A percentile compares a stretch with the other conserved stretches of the same genome.
Conservation (phyloP, 2,113 vertebrate species). For the Pterocles burchelli region DNA sequence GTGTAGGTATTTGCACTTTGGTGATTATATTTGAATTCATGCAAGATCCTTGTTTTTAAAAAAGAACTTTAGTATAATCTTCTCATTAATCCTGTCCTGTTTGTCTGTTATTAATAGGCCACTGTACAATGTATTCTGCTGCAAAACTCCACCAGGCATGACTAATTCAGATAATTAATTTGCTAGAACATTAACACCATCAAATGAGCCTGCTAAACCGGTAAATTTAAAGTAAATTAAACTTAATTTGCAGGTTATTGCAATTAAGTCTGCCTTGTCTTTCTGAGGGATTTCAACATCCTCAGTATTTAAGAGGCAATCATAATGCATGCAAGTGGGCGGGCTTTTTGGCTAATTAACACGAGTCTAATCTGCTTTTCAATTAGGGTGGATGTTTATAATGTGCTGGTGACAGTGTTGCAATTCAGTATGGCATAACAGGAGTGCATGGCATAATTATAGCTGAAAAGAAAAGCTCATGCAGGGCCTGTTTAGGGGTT, state of each 20-base stretch:
- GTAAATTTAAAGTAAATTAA: slow-evolving; percentile 96
- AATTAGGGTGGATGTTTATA: slow-evolving; percentile 89
- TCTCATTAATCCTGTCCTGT: slow-evolving; percentile 92
- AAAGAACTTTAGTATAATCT: slow-evolving; percentile 78
- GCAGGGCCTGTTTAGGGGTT: slow-evolving; percentile 99
- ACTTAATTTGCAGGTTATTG: slow-evolving; percentile 94
- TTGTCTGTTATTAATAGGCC: slow-evolving; percentile 97
- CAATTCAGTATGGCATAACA: slow-evolving; percentile 83
- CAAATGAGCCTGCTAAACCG: slow-evolving; percentile 95
- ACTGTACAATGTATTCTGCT: slow-evolving; percentile 84
- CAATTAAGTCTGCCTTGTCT: slow-evolving; percentile 96
- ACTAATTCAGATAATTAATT: slow-evolving; percentile 99
- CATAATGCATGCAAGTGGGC: slow-evolving; percentile 90
- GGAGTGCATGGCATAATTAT: slow-evolving; percentile 86
- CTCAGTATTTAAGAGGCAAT: slow-evolving; percentile 88
- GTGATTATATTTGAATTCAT: slow-evolving; percentile 81
- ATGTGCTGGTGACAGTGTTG: slow-evolving; percentile 84
- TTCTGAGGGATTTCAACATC: slow-evolving; percentile 89
- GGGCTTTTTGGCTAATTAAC: slow-evolving; percentile 88
- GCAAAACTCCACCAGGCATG: slow-evolving; percentile 94
- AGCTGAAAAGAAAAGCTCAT: slow-evolving; percentile 89
- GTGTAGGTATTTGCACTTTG: slow-evolving; percentile 78
- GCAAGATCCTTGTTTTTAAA: slow-evolving; percentile 69
- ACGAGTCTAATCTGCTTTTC: slow-evolving; percentile 90
- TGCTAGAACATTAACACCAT: slow-evolving; percentile 97